These are phyloP conservation scores for Ictidomys tridecemlineatus DNA, from an alignment of 2,113 vertebrate genomes.

Conservation along the genomic window DNA sequence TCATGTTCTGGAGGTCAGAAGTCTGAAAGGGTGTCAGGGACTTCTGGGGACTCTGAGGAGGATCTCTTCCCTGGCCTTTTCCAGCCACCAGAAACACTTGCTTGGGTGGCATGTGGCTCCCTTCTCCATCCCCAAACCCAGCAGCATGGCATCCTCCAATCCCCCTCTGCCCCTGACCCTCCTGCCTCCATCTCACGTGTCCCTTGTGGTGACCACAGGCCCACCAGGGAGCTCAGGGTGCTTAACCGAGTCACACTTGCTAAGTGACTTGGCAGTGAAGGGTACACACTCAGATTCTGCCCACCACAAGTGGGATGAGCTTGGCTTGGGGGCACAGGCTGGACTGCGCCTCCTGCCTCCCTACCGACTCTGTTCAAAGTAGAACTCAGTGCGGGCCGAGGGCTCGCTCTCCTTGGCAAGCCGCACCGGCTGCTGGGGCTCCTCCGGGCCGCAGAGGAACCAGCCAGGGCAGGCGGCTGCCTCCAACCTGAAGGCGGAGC, in stretches of 20 bases:
- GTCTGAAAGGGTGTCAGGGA: not conserved
- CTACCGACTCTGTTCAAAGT: conserved; percentile 80
- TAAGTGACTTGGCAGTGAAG: not conserved
- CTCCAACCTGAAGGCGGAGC: conserved; percentile 70
- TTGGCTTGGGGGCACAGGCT: not conserved
- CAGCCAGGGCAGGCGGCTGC: conserved; percentile 79
- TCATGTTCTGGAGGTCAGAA: not conserved
- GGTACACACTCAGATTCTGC: not conserved
- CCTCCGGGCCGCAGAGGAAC: conserved; percentile 64
- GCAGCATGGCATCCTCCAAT: not conserved
- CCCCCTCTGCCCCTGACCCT: not conserved
- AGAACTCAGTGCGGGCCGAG: conserved; percentile 58
- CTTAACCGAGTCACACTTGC: not conserved
- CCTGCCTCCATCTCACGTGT: not conserved
- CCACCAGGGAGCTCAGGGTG: not conserved
- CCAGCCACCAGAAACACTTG: not conserved
- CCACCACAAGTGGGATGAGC: not conserved
- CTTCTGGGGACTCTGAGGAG: not conserved
- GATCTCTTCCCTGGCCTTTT: not conserved
- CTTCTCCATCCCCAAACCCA: not conserved
- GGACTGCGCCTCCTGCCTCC: not conserved
- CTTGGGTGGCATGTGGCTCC: not conserved
- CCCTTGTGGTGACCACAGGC: not conserved
- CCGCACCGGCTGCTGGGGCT: conserved; percentile 60
- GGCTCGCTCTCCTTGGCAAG: conserved; percentile 66